Evolutionary conservation across 2,797 vertebrate species (phyloP).

Genomic region (Triplophysa bombifrons): DNA sequence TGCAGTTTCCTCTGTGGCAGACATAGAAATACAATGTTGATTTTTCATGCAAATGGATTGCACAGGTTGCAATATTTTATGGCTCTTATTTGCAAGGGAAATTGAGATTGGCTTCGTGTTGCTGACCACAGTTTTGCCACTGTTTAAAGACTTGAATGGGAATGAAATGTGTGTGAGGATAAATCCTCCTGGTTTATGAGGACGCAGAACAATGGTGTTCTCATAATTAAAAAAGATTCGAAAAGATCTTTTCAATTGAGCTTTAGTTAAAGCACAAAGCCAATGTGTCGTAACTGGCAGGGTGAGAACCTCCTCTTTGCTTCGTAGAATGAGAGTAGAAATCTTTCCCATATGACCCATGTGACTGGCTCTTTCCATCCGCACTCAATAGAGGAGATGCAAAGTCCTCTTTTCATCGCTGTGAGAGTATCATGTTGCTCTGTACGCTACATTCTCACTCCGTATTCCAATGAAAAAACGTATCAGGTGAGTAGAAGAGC

Average conservation of each 20-base stretch:
- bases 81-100: slow-evolving; percentile 53
- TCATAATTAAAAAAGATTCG: background rate
- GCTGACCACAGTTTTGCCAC: background rate
- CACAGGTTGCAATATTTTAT: slow-evolving; percentile 36
- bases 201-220: background rate
- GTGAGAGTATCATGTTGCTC: slow-evolving; percentile 73
- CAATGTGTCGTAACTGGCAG: slow-evolving; percentile 63
- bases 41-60: slow-evolving; percentile 39
- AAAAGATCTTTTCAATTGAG: slow-evolving; percentile 33
- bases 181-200: background rate
- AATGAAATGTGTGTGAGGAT: background rate
- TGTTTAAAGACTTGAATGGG: background rate
- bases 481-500: slow-evolving; percentile 72
- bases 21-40: slow-evolving; percentile 16
- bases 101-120: slow-evolving; percentile 7
- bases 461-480: slow-evolving; percentile 81
- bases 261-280: slow-evolving; percentile 41
- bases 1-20: slow-evolving; percentile 4
- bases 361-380: slow-evolving; percentile 76
- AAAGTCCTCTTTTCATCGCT: slow-evolving; percentile 64
- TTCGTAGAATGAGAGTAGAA: slow-evolving; percentile 66
- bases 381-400: slow-evolving; percentile 69
- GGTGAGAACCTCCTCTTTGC: slow-evolving; percentile 60
- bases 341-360: slow-evolving; percentile 73
- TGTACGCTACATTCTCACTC: slow-evolving; percentile 61